phyloP scores from a whole-genome alignment of 2,113 vertebrate genomes.

The Centrocercus urophasianus region DNA sequence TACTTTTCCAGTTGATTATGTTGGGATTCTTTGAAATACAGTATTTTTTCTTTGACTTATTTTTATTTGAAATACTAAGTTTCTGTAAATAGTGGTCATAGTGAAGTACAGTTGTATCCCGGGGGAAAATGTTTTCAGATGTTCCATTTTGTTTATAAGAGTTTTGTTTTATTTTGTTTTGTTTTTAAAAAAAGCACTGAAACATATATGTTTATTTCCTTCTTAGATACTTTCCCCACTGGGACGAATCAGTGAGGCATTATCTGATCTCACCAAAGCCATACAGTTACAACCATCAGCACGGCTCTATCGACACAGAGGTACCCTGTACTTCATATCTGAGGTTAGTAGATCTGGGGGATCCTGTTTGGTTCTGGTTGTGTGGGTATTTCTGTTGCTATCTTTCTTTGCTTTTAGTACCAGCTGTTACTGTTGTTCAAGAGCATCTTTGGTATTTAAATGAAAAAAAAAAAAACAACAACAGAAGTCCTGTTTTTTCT shows the following conservation, averaged over 20 bases:
- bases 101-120: background rate
- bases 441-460: background rate
- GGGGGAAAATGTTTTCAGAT: background rate
- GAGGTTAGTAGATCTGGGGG: conserved; percentile 81
- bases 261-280: conserved; percentile 93
- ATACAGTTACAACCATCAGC: conserved; percentile 95
- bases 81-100: background rate
- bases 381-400: background rate
- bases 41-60: background rate
- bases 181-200: background rate
- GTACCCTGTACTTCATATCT: conserved; percentile 96
- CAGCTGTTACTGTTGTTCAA: background rate
- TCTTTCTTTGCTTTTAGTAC: background rate
- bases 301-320: conserved; percentile 92
- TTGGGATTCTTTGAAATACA: background rate
- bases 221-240: conserved; percentile 93
- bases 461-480: background rate
- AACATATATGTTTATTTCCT: background rate
- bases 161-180: background rate
- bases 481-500: background rate
- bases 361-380: background rate
- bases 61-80: background rate
- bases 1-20: background rate
- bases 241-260: conserved; percentile 92
- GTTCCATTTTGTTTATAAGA: background rate